A percentile compares a stretch with the other conserved stretches of the same genome.
Evolutionary conservation across 2,113 vertebrate species (phyloP).

Genomic region (Oreochromis niloticus): DNA sequence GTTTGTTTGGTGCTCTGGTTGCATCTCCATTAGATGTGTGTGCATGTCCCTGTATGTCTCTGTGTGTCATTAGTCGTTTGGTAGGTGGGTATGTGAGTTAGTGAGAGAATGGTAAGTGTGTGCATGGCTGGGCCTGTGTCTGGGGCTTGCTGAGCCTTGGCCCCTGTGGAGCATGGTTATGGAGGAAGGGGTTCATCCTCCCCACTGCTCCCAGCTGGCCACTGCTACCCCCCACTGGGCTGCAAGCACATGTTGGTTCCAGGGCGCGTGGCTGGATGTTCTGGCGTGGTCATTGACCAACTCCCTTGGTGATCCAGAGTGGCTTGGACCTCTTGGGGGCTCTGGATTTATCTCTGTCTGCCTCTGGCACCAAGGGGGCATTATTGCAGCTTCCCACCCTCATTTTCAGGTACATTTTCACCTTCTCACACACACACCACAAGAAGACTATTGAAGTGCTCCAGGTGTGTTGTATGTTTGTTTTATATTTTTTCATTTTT

Average conservation of each 20-base stretch:
- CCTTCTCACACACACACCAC: fast-evolving
- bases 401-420: neutral
- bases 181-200: neutral
- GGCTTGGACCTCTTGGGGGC: neutral
- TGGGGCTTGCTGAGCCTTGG: neutral
- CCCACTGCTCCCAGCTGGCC: neutral
- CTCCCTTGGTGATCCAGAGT: neutral
- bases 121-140: neutral
- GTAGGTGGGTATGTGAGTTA: neutral
- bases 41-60: neutral
- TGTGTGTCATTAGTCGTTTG: fast-evolving
- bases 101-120: neutral
- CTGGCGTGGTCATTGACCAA: neutral
- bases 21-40: neutral
- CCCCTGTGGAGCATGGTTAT: neutral
- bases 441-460: neutral
- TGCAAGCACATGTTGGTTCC: neutral
- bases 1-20: neutral
- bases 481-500: neutral
- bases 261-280: neutral
- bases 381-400: neutral
- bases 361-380: neutral
- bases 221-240: neutral
- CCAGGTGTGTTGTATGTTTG: neutral
- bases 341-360: neutral